phyloP scores from a whole-genome alignment of 2,113 vertebrate genomes.

The Xiphophorus couchianus region DNA sequence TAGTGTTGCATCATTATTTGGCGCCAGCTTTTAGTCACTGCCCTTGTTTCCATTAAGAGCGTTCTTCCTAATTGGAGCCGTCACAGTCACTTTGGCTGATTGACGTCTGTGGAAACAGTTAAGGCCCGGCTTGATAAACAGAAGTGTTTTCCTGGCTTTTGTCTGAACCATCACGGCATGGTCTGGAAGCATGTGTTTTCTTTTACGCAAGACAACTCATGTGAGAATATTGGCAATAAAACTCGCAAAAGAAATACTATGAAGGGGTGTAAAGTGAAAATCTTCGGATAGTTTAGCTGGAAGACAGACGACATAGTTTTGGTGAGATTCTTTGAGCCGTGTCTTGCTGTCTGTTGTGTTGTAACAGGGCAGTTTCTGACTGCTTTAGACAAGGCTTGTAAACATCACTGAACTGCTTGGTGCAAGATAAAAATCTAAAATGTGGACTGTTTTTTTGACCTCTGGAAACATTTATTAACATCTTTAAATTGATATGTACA shows the following conservation, averaged over 20 bases:
- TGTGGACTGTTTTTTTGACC: too few species aligned
- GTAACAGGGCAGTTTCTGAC: slow-evolving; percentile 40
- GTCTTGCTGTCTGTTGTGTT: slow-evolving; percentile 33
- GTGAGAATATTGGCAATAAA: slow-evolving; percentile 43
- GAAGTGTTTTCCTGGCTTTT: slow-evolving; percentile 54
- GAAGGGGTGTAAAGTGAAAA: slow-evolving; percentile 38
- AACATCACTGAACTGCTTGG: slow-evolving; percentile 43
- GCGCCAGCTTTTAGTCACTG: slow-evolving; percentile 30
- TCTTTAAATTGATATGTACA: too few species aligned
- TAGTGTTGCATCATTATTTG: slow-evolving; percentile 9
- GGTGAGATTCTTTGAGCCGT: neutral
- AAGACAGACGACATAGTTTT: slow-evolving; percentile 14
- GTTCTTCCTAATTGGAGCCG: slow-evolving; percentile 69
- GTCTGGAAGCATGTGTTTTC: slow-evolving; percentile 64
- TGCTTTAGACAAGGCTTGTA: slow-evolving; percentile 58
- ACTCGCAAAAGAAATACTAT: slow-evolving; percentile 16
- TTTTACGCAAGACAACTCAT: slow-evolving; percentile 42
- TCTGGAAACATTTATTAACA: too few species aligned
- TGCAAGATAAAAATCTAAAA: slow-evolving; percentile 48
- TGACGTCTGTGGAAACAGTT: slow-evolving; percentile 77
- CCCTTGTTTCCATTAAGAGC: slow-evolving; percentile 65
- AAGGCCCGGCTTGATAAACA: slow-evolving; percentile 64
- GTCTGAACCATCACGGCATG: slow-evolving; percentile 53
- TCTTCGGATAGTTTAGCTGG: slow-evolving; percentile 27
- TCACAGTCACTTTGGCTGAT: slow-evolving; percentile 76